A percentile compares a stretch with the other conserved stretches of the same genome.
phyloP scores from a whole-genome alignment of 2,797 vertebrate species.

The Lates japonicus region DNA sequence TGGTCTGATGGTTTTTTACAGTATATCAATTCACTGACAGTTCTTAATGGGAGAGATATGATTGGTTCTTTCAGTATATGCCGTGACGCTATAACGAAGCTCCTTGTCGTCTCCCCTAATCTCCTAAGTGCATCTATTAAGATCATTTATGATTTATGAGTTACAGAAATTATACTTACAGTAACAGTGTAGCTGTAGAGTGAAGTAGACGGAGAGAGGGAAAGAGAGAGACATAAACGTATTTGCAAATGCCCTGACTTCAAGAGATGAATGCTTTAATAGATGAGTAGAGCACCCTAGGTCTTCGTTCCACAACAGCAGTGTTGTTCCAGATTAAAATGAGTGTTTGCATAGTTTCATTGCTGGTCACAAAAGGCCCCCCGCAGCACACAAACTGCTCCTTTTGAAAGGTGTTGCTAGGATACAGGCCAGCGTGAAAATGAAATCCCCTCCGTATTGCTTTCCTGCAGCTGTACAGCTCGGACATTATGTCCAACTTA shows the following conservation, averaged over 20 bases:
- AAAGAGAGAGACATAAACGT: conserved; percentile 21
- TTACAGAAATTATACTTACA: conserved; percentile 14
- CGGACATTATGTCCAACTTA: conserved; percentile 57
- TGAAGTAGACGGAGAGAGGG: not conserved
- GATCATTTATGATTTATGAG: conserved; percentile 69
- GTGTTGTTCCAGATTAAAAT: conserved; percentile 73
- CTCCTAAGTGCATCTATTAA: conserved; percentile 74
- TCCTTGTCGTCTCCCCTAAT: conserved; percentile 52
- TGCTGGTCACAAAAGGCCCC: conserved; percentile 83
- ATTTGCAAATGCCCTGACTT: conserved; percentile 7
- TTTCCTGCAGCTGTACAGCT: conserved; percentile 75
- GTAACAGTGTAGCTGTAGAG: not conserved
- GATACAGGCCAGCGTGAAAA: conserved; percentile 85
- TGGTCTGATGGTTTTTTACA: conserved; percentile 42
- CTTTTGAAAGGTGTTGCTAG: conserved; percentile 92
- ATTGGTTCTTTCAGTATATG: conserved; percentile 33
- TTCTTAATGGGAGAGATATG: conserved; percentile 62
- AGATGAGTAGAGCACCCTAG: conserved; percentile 31
- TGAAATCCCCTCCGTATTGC: conserved; percentile 80
- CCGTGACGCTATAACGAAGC: conserved; percentile 29
- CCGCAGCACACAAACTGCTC: conserved; percentile 82
- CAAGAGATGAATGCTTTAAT: conserved; percentile 28
- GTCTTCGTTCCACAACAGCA: conserved; percentile 45
- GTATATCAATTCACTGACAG: conserved; percentile 57
- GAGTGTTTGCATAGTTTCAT: conserved; percentile 83